phyloP scores from a whole-genome alignment of 2,888 invertebrate species.

The Steinernema hermaphroditum region DNA sequence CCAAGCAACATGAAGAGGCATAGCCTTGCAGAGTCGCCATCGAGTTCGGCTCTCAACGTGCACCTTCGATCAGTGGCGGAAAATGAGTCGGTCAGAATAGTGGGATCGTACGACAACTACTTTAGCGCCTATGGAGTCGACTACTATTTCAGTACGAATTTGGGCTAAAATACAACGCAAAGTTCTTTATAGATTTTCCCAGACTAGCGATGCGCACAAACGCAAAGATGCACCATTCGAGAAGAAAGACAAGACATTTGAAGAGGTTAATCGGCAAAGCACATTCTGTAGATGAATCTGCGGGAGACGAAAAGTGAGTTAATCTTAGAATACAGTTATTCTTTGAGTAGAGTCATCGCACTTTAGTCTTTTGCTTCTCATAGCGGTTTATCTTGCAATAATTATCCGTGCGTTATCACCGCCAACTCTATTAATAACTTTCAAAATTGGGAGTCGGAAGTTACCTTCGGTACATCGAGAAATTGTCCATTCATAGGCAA shows the following conservation, averaged over 20 bases:
- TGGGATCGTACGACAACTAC: neutral
- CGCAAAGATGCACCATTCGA: neutral
- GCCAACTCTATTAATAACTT: no score
- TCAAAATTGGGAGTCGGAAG: no score
- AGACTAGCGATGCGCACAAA: neutral
- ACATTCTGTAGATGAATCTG: constrained; percentile 23
- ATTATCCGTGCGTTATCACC: no score
- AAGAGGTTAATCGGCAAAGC: constrained; percentile 15
- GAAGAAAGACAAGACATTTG: constrained; percentile 4
- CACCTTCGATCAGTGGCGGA: constrained; percentile 1
- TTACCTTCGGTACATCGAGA: no score
- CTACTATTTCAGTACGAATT: neutral
- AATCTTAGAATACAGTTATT: no score
- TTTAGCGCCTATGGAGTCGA: neutral
- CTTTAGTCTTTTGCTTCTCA: no score
- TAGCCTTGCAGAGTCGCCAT: neutral
- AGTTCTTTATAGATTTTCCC: constrained; percentile 12
- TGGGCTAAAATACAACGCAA: no score
- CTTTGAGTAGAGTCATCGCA: no score
- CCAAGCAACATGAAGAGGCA: no score
- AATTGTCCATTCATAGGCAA: neutral
- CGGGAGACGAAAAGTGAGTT: no score
- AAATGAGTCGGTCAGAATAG: neutral
- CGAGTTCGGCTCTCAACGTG: neutral
- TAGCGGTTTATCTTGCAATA: no score